A percentile compares a stretch with the other conserved stretches of the same genome.
Conservation (phyloP, 2,888 invertebrate genomes). For the Melanotus villosus region DNA sequence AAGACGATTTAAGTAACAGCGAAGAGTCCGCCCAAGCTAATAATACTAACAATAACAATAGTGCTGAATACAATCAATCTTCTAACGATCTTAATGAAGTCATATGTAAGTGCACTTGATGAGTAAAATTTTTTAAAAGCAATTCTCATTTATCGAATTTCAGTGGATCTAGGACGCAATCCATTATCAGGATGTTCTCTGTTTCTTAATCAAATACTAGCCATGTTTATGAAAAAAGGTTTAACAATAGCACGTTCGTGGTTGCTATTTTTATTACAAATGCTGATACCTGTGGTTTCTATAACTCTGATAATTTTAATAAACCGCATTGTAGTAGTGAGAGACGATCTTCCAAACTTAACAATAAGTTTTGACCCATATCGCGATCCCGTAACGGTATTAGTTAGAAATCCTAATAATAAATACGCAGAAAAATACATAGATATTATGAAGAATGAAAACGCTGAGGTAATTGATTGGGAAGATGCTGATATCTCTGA, state of each 20-base stretch:
- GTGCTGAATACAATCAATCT: too few relatives aligned
- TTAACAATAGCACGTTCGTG: conserved; percentile 72
- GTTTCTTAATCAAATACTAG: conserved; percentile 40
- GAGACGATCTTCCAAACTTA: conserved; percentile 68
- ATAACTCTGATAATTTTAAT: conserved; percentile 73
- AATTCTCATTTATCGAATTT: conserved; percentile 46
- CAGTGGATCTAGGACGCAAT: conserved; percentile 53
- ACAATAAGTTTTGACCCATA: conserved; percentile 69
- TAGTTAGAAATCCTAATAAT: conserved; percentile 29
- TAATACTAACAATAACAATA: too few relatives aligned
- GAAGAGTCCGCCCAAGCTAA: too few relatives aligned
- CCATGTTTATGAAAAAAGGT: conserved; percentile 46
- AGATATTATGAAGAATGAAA: conserved; percentile 51
- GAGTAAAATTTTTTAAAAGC: too few relatives aligned
- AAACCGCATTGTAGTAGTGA: conserved; percentile 66
- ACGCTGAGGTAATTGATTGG: conserved; percentile 33
- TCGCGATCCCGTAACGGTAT: conserved; percentile 51
- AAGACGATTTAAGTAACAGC: neutral
- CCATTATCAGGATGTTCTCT: conserved; percentile 13
- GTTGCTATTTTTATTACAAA: conserved; percentile 71
- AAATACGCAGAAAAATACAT: conserved; percentile 61
- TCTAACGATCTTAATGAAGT: too few relatives aligned
- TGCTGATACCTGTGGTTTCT: conserved; percentile 75
- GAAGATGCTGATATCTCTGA: conserved; percentile 61
- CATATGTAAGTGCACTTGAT: too few relatives aligned